Percentiles rank a stretch among this genome's conserved stretches.
phyloP scores from a whole-genome alignment of 1,140 invertebrate species.

The Apolygus lucorum region DNA sequence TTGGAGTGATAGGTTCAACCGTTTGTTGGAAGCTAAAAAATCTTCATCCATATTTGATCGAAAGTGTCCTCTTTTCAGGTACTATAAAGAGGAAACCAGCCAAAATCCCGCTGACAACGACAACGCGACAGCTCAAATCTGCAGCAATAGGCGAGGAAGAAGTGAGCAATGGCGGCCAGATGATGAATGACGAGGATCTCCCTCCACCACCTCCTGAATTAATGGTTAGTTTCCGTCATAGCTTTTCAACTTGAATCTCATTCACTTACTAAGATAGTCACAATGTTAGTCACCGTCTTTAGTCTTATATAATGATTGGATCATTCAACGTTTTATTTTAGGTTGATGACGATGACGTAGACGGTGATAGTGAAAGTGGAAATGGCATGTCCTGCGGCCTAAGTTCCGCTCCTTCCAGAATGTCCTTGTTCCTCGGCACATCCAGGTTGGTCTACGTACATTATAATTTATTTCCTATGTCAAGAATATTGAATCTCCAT shows the following conservation, averaged over 20 bases:
- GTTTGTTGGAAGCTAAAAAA: constrained; percentile 8
- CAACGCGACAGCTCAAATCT: constrained; percentile 63
- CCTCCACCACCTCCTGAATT: constrained; percentile 43
- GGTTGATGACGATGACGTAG: constrained; percentile 39
- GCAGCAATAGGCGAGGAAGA: constrained; percentile 26
- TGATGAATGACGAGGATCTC: constrained; percentile 19
- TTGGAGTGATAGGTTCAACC: too few species aligned
- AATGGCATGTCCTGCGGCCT: not conserved
- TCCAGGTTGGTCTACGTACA: not conserved
- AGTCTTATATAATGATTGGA: too few species aligned
- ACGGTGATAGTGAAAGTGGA: constrained; percentile 37
- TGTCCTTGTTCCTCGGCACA: not conserved
- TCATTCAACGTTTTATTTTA: too few species aligned
- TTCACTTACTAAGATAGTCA: too few species aligned
- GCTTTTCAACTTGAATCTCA: too few species aligned
- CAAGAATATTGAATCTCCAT: too few species aligned
- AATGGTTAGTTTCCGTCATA: too few species aligned
- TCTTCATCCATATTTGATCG: too few species aligned
- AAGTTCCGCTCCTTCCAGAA: not conserved
- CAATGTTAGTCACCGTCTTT: too few species aligned
- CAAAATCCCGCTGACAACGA: constrained; percentile 80
- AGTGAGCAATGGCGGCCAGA: not conserved
- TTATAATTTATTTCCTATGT: too few species aligned
- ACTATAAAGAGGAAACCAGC: constrained; percentile 84
- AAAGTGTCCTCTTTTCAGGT: constrained; percentile 37